Base-by-base conservation (phyloP, 1,140 invertebrate genomes). In the Adelges cooleyi region DNA sequence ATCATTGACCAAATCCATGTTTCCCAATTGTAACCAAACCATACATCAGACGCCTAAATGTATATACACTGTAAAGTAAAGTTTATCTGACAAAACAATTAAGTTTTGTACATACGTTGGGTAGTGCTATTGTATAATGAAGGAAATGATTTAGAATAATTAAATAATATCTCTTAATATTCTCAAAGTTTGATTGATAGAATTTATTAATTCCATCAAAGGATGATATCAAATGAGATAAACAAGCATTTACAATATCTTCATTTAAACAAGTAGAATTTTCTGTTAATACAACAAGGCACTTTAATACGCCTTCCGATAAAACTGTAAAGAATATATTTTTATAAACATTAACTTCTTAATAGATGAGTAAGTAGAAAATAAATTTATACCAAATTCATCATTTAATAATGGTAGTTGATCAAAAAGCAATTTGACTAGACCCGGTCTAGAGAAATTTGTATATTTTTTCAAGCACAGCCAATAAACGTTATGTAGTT, bases 1-100 rank as follows among this genome's bases (percentile, higher is more conserved):
- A 62, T 62, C 56, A 62, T 46, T 18, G 56, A 62, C 38, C 56
- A 62, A 27, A 25, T 62, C 56, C 56, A 62, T 48, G 56, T 62
- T 48, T 29, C 40, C 56, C 56, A 62, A 17, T 62, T 42, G 15
- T 62, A 48, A 20, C 42, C 22, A 48, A 17, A 20, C 56, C 56
- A 62, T 29, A 62, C 4, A 13, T 62, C 56, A 48, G 1, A 15
- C 29, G 44, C 22, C 56, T 62, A 46, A 22, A 20, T 33, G 29
- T 6, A 33, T 33, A 33, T 33, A 33, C 5, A 33, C 11, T 6
- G 29, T 33, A 11, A 6, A 6, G 5, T 33, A 33, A 33, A 6
- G 5, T 33, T 33, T 6, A 6, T 6, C 5, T 5, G 11, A 33
- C 5, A 33, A 33, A 33, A 33, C 11, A 33, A 11, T 17, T 17